Conservation (phyloP, 2,113 vertebrate species). For the Struthidea cinerea region DNA sequence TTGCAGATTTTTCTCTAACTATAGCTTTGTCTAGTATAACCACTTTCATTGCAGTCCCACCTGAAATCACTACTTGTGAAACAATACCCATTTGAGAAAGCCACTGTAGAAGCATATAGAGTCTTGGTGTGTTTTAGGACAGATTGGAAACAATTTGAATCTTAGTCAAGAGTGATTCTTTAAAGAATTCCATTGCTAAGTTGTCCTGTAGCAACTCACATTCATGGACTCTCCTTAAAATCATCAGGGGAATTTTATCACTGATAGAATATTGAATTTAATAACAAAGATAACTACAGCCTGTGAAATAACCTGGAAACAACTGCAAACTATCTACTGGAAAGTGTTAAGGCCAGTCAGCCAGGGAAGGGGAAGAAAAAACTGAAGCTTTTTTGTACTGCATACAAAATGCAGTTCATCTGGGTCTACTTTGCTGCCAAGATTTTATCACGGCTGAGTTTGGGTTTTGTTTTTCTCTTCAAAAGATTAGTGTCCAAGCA, state of each 20-base stretch:
- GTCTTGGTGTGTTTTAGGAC: not conserved
- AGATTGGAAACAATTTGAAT: not conserved
- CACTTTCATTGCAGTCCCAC: not conserved
- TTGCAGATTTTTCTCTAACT: not conserved
- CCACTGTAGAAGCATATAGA: not conserved
- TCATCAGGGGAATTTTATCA: not conserved
- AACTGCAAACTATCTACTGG: not conserved
- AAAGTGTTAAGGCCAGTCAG: not conserved
- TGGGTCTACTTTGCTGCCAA: constrained; percentile 38
- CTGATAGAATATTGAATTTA: not conserved
- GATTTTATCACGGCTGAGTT: constrained; percentile 36
- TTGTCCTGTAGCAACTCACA: not conserved
- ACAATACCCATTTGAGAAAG: not conserved
- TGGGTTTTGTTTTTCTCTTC: constrained; percentile 48
- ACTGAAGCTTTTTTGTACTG: constrained; percentile 25
- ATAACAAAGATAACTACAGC: not conserved
- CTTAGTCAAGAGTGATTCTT: not conserved
- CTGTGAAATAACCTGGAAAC: not conserved
- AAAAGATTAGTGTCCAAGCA: constrained; percentile 39
- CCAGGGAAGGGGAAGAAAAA: not conserved
- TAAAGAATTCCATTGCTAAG: not conserved
- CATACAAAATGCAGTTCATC: constrained; percentile 47
- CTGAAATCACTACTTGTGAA: not conserved
- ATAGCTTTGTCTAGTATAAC: not conserved
- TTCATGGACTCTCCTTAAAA: not conserved